phyloP scores from a whole-genome alignment of 2,797 vertebrate genomes.

The Sphenopsis melanotis region DNA sequence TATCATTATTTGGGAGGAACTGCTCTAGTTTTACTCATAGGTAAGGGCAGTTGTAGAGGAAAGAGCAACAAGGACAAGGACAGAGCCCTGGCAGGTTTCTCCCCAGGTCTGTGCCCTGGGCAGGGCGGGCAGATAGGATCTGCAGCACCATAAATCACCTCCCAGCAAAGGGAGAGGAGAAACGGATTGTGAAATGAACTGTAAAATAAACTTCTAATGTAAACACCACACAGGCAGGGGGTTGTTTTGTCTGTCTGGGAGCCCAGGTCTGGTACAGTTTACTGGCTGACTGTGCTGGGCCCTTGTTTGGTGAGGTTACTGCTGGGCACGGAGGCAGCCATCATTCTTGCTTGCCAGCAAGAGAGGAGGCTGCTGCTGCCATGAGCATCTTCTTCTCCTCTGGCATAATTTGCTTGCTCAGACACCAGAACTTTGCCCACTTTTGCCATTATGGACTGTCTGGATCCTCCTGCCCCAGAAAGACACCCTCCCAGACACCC shows the following conservation, averaged over 20 bases:
- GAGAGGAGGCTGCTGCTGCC: not conserved
- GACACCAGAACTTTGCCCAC: not conserved
- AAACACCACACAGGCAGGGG: not conserved
- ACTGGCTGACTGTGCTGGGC: not conserved
- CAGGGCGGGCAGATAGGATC: conserved; percentile 38
- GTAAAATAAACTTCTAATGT: conserved; percentile 60
- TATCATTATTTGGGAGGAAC: not conserved
- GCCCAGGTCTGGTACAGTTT: not conserved
- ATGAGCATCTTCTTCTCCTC: not conserved
- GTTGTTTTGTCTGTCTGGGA: conserved; percentile 48
- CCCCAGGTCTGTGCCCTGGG: not conserved
- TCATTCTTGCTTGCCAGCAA: not conserved
- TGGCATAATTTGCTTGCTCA: not conserved
- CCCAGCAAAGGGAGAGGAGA: not conserved
- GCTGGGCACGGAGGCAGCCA: not conserved
- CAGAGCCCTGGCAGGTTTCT: not conserved
- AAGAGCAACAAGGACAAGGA: not conserved
- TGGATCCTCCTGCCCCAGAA: not conserved
- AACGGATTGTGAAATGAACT: conserved; percentile 52
- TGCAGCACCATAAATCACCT: conserved; percentile 24
- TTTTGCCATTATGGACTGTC: not conserved
- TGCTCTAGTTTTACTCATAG: not conserved
- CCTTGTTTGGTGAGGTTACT: not conserved
- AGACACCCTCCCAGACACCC: not conserved
- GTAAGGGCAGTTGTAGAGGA: not conserved